phyloP scores from a whole-genome alignment of 2,888 invertebrate species.

The Xylota sylvarum region DNA sequence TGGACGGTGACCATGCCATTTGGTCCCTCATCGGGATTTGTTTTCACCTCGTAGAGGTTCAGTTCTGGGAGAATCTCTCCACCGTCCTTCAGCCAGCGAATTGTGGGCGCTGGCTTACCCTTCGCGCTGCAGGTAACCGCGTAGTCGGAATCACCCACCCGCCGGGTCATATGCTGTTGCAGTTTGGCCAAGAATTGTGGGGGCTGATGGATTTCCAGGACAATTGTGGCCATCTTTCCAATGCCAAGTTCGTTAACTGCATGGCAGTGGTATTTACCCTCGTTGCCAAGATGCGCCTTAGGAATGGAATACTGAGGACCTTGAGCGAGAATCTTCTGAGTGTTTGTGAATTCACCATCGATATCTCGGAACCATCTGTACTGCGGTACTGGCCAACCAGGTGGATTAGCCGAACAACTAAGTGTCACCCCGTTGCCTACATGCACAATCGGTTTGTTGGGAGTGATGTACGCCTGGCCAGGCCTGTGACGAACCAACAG shows the following conservation, averaged over 20 bases:
- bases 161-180: conserved; percentile 92
- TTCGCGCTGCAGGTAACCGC: conserved; percentile 93
- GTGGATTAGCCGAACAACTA: conserved; percentile 94
- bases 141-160: conserved; percentile 92
- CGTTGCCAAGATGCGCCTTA: conserved; percentile 93
- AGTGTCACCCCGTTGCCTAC: conserved; percentile 93
- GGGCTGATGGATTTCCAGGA: conserved; percentile 94
- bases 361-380: conserved; percentile 95
- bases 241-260: conserved; percentile 95
- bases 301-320: conserved; percentile 94
- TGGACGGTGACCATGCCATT: conserved; percentile 93
- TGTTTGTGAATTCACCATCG: conserved; percentile 86
- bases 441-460: conserved; percentile 93
- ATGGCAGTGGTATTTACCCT: conserved; percentile 95
- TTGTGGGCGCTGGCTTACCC: conserved; percentile 94
- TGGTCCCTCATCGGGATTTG: conserved; percentile 90
- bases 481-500: conserved; percentile 94
- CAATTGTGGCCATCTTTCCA: conserved; percentile 93
- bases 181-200: conserved; percentile 93
- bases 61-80: conserved; percentile 91
- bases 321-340: conserved; percentile 90
- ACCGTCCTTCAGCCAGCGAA: conserved; percentile 95
- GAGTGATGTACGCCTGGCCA: conserved; percentile 92
- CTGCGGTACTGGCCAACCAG: conserved; percentile 96
- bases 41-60: conserved; percentile 92